These are phyloP conservation scores for Muscina levida DNA, from an alignment of 2,888 invertebrate genomes.

Conservation along the genomic window DNA sequence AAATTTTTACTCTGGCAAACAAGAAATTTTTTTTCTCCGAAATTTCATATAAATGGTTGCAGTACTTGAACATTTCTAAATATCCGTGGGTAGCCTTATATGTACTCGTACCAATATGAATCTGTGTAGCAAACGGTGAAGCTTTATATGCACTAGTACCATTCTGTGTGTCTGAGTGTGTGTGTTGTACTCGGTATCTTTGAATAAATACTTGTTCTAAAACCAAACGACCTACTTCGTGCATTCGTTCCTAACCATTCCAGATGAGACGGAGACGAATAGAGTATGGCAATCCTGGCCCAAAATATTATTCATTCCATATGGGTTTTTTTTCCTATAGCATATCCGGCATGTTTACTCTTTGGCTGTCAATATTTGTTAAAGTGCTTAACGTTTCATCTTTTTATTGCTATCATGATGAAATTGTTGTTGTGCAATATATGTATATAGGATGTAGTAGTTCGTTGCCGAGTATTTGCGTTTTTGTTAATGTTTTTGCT, in stretches of 20 bases:
- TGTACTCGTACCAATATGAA: no score
- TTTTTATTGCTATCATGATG: conserved; percentile 18
- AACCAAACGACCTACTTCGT: conserved; percentile 57
- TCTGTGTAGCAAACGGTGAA: no score
- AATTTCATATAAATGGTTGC: conserved; percentile 1
- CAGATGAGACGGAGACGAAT: not conserved
- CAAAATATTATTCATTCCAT: conserved; percentile 42
- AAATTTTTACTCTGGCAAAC: conserved; percentile 14
- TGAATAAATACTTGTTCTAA: conserved; percentile 44
- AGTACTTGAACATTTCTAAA: conserved; percentile 38
- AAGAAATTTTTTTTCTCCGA: not conserved
- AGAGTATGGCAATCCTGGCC: not conserved
- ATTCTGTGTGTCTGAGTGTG: no score
- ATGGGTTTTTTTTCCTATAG: conserved; percentile 1
- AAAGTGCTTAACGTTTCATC: conserved; percentile 71
- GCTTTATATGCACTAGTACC: no score
- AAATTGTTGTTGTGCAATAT: not conserved
- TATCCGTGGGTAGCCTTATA: no score
- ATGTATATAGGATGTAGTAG: conserved; percentile 24
- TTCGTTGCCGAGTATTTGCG: not conserved
- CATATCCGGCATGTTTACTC: conserved; percentile 50
- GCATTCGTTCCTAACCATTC: conserved; percentile 39
- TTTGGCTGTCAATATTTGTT: conserved; percentile 78
- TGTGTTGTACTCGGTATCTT: not conserved
- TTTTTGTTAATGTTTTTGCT: conserved; percentile 8